These are phyloP conservation scores for Ceratina japonica DNA, from an alignment of 1,140 invertebrate species.

Conservation along the genomic window DNA sequence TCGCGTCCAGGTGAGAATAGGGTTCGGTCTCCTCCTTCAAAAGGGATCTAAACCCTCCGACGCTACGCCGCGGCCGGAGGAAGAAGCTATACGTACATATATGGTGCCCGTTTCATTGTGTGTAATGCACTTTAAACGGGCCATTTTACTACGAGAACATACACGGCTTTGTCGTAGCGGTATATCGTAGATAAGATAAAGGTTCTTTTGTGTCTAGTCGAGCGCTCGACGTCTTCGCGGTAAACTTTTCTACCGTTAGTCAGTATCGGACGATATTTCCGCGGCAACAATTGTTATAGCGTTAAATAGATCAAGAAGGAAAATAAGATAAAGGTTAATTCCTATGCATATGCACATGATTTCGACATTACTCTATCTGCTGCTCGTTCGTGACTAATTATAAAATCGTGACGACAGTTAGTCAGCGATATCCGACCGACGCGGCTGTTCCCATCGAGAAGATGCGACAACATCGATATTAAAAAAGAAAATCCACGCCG, in stretches of 20 bases:
- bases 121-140: constrained; percentile 25
- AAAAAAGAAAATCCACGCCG: background rate
- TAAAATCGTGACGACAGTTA: too few species aligned
- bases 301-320: too few species aligned
- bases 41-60: background rate
- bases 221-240: background rate
- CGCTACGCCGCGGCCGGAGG: background rate
- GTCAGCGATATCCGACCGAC: background rate
- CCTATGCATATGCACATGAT: too few species aligned
- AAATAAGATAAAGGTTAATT: too few species aligned
- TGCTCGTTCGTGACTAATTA: too few species aligned
- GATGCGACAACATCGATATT: background rate
- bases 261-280: background rate
- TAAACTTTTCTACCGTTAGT: background rate
- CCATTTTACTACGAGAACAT: constrained; percentile 34
- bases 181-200: constrained; percentile 39
- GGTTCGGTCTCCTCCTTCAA: background rate
- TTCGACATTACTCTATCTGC: too few species aligned
- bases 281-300: background rate
- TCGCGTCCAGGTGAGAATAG: background rate
- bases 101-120: constrained; percentile 1
- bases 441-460: too few species aligned
- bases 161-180: constrained; percentile 3
- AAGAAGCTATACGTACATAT: constrained; percentile 1
- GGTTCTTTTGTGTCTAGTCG: constrained; percentile 13